These are phyloP conservation scores for Megalurothrips usitatus DNA, from an alignment of 2,888 invertebrate species.

Conservation along the genomic window DNA sequence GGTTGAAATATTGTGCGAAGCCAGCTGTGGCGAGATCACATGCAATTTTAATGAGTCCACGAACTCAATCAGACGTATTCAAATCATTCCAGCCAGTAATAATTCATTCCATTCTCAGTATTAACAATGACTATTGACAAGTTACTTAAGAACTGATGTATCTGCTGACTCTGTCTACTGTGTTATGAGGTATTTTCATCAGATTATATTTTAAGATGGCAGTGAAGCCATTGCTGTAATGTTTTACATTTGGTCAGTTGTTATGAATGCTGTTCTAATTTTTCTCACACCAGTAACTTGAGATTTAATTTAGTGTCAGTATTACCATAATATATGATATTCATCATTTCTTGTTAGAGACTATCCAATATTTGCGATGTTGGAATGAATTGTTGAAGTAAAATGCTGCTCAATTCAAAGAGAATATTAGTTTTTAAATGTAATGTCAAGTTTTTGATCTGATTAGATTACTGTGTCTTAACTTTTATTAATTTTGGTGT, in stretches of 20 bases:
- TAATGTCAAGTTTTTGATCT: not conserved
- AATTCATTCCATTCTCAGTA: no score
- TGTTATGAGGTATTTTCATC: no score
- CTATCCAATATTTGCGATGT: not conserved
- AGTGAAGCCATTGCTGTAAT: not conserved
- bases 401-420: not conserved
- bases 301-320: slow-evolving; percentile 5
- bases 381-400: slow-evolving; percentile 1
- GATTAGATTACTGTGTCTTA: not conserved
- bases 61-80: no score
- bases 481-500: no score
- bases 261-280: not conserved
- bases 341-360: not conserved
- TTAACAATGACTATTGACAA: no score
- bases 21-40: no score
- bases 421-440: not conserved
- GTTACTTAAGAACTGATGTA: no score
- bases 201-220: no score
- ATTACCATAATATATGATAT: slow-evolving; percentile 18
- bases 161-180: no score
- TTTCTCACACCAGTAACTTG: not conserved
- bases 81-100: no score
- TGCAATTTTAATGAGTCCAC: no score
- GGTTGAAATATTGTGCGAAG: no score
- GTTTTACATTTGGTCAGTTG: not conserved